A percentile compares a stretch with the other conserved stretches of the same genome.
Conservation (phyloP, 2,888 invertebrate genomes). For the Epinotia demarniana region DNA sequence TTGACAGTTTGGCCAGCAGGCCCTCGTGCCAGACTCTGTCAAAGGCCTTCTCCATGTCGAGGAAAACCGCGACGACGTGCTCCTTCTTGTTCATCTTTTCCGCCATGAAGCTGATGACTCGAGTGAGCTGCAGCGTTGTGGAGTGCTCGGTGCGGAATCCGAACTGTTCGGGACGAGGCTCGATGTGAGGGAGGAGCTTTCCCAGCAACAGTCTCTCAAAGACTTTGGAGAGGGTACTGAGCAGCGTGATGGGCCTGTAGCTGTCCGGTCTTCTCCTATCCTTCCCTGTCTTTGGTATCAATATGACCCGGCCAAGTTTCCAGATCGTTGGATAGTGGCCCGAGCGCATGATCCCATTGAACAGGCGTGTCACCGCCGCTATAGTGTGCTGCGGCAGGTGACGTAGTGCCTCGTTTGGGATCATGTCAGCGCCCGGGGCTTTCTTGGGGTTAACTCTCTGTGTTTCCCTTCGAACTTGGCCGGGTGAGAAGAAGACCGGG, state of each 20-base stretch:
- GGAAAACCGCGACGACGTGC: too few species aligned
- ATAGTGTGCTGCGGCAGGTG: slow-evolving; percentile 17
- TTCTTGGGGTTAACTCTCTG: background rate
- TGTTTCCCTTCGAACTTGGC: background rate
- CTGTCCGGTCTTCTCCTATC: slow-evolving; percentile 40
- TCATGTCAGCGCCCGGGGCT: slow-evolving; percentile 18
- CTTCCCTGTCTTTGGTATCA: slow-evolving; percentile 49
- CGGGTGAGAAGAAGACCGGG: slow-evolving; percentile 4
- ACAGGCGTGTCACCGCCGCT: slow-evolving; percentile 5
- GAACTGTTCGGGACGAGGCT: background rate
- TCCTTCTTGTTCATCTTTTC: too few species aligned
- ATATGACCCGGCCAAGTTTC: slow-evolving; percentile 46
- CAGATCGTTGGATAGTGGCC: slow-evolving; percentile 45
- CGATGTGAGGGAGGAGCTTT: background rate
- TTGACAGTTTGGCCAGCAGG: too few species aligned
- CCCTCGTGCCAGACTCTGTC: too few species aligned
- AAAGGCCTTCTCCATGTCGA: too few species aligned
- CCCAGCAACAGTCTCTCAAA: slow-evolving; percentile 3
- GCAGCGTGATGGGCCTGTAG: too few species aligned
- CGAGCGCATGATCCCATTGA: slow-evolving; percentile 26
- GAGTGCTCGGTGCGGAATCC: background rate
- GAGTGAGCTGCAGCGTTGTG: background rate
- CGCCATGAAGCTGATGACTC: background rate
- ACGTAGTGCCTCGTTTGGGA: slow-evolving; percentile 4
- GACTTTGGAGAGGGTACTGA: slow-evolving; percentile 18